Conservation (phyloP, 2,797 vertebrate genomes). For the Pyrocephalus nanus region DNA sequence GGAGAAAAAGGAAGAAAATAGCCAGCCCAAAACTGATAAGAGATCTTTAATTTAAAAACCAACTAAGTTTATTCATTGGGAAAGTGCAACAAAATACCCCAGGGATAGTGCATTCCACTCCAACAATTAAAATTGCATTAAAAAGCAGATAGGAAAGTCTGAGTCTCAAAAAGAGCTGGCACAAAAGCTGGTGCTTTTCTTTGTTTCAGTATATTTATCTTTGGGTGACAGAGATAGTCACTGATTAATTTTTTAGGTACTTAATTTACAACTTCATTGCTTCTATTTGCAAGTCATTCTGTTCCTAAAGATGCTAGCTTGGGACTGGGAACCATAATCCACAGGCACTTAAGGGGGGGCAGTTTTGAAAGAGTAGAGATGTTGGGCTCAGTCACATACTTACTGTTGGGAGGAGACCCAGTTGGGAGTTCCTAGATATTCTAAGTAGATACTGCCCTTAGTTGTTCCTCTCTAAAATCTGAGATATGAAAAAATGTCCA, state of each 20-base stretch:
- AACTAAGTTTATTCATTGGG: slow-evolving; percentile 69
- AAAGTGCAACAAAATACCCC: slow-evolving; percentile 66
- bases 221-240: slow-evolving; percentile 39
- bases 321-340: neutral
- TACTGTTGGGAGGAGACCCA: neutral
- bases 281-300: slow-evolving; percentile 36
- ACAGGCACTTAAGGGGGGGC: neutral
- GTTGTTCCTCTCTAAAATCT: neutral
- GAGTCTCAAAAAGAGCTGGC: slow-evolving; percentile 34
- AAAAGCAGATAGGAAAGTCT: slow-evolving; percentile 53
- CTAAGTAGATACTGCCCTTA: neutral
- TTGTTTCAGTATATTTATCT: slow-evolving; percentile 56
- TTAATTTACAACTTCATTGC: slow-evolving; percentile 50
- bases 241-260: slow-evolving; percentile 53
- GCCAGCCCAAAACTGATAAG: slow-evolving; percentile 62
- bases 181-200: slow-evolving; percentile 50
- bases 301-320: slow-evolving; percentile 5
- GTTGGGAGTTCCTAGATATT: neutral
- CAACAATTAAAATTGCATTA: slow-evolving; percentile 72
- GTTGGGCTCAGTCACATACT: neutral
- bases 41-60: slow-evolving; percentile 78
- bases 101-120: slow-evolving; percentile 40
- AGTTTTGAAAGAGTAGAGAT: neutral
- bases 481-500: neutral
- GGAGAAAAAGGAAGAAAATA: slow-evolving; percentile 3